Evolutionary conservation across 1,140 invertebrate genomes (phyloP), one percentile per base, ranked within the genome.

Genomic region (Musca domestica): DNA sequence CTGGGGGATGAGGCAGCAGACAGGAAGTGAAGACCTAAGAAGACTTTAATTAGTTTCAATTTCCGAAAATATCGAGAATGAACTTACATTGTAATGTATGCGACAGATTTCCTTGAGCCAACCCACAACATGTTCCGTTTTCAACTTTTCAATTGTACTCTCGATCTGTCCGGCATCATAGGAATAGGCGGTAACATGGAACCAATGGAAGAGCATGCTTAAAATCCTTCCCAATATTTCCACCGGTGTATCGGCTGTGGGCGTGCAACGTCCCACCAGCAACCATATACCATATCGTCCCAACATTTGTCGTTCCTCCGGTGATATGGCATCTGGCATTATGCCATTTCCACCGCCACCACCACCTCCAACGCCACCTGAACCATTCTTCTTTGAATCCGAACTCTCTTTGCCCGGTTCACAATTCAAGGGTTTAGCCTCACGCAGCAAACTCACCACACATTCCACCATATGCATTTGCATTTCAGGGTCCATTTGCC

Each of bases 131-230:
- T 96, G 94, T 83, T 96, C 94, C 15, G 89, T 89, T 83, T 98
- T 98, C n/a, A 98, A 81, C 80, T 94, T 91, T 83, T 98, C 95
- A 65, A 97, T 86, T 12, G 91, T 89, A 77, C 89, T 92, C 73
- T 95, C 94, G 66, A 89, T 88, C 83, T 93, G 91, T 51, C 92
- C 72, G 30, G 77, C 78, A 85, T 97, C 95, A 78, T 95, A 96
- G 17, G 96, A 90, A 83, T 95, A 96, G 9, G 95, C 95, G 34
- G 96, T 98, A 69, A 96, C 92, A 85, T 98, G 94, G 86, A 99
- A 99, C 98, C 98, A 99, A 83, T 99, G 95, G 85, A 99, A 99
- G 66, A 99, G 87, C 87, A 97, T 96, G 66, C 94, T 93, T 25
- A 99, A 85, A 71, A 99, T 87, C 72, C 96, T 86, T 19, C 96